A percentile compares a stretch with the other conserved stretches of the same genome.
Conservation (phyloP, 2,888 invertebrate genomes). For the Orchestes rusci region DNA sequence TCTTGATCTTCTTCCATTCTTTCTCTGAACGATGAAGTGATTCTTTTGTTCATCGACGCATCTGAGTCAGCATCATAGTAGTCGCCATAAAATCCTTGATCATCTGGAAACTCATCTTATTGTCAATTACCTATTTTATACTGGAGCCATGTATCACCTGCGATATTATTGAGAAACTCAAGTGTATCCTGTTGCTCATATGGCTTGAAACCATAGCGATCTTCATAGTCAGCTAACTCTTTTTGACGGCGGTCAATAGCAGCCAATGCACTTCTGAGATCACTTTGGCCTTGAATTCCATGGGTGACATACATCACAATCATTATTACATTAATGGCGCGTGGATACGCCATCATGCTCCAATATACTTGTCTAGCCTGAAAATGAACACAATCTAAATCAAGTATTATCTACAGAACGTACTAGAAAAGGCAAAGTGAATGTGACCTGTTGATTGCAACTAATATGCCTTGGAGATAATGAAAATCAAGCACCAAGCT, state of each 20-base stretch:
- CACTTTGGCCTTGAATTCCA: conserved; percentile 36
- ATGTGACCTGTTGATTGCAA: no score
- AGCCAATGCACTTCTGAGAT: conserved; percentile 44
- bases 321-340: conserved; percentile 12
- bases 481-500: no score
- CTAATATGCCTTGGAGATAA: no score
- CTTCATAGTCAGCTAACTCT: conserved; percentile 34
- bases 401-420: background rate
- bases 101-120: conserved; percentile 9
- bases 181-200: conserved; percentile 32
- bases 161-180: conserved; percentile 28
- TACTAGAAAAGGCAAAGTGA: background rate
- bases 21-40: conserved; percentile 52
- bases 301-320: conserved; percentile 5
- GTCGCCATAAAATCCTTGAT: conserved; percentile 21
- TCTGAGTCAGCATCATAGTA: conserved; percentile 33
- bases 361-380: background rate
- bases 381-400: no score
- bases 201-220: conserved; percentile 30
- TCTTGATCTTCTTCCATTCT: conserved; percentile 49
- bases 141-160: no score
- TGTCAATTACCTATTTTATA: no score
- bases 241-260: conserved; percentile 46
- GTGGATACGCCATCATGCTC: conserved; percentile 12
- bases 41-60: conserved; percentile 37